Conservation (phyloP, 2,113 vertebrate genomes). For the Lycocorax pyrrhopterus region DNA sequence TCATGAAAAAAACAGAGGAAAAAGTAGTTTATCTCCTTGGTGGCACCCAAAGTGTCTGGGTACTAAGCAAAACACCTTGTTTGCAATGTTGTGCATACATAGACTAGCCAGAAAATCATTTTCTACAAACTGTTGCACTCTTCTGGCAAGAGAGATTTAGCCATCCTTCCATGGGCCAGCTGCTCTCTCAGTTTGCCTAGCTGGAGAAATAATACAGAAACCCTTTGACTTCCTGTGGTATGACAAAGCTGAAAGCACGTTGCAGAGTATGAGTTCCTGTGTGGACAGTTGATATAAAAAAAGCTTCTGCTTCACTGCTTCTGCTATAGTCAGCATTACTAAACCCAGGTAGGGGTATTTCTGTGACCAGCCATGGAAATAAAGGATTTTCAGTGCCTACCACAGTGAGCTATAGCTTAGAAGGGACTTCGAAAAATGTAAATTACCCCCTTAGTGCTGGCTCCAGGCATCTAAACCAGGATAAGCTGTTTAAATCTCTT, state of each 20-base stretch:
- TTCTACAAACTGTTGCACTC: background rate
- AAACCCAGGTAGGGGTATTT: background rate
- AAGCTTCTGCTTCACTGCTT: background rate
- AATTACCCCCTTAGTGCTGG: background rate
- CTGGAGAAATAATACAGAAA: background rate
- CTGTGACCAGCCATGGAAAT: background rate
- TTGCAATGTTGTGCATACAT: background rate
- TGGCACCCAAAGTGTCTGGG: background rate
- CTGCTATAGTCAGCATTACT: background rate
- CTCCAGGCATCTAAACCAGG: background rate
- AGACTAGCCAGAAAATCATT: background rate
- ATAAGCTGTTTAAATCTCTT: background rate
- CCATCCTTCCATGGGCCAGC: background rate
- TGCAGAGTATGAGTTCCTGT: background rate
- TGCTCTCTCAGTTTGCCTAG: background rate
- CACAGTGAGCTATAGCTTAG: background rate
- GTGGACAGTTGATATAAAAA: background rate
- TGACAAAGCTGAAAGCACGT: background rate
- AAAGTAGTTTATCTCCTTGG: background rate
- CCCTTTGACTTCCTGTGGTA: background rate
- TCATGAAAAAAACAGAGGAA: background rate
- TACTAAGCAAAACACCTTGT: background rate
- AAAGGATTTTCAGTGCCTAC: background rate
- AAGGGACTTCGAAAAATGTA: background rate
- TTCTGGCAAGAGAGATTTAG: background rate